These are phyloP conservation scores for Erpobdella octoculata DNA, from an alignment of 2,888 invertebrate species.

Conservation along the genomic window DNA sequence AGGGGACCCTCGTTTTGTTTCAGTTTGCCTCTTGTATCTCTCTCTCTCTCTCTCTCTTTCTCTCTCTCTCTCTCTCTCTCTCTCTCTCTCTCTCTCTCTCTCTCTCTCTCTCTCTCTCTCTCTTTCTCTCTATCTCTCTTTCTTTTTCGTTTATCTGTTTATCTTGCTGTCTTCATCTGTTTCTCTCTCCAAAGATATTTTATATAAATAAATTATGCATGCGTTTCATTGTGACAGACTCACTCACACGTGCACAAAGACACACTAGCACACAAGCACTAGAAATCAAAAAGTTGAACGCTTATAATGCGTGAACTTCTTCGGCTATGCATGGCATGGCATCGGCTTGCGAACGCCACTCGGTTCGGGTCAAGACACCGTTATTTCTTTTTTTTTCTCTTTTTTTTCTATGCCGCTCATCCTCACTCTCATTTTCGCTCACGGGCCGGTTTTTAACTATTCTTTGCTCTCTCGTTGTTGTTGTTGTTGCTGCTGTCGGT, in stretches of 20 bases:
- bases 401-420: neutral
- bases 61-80: slow-evolving; percentile 1
- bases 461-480: neutral
- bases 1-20: too few species aligned
- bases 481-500: neutral
- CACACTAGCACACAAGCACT: neutral
- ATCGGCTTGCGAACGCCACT: neutral
- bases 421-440: slow-evolving; percentile 5
- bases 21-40: too few species aligned
- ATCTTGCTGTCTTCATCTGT: neutral
- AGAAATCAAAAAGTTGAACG: too few species aligned
- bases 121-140: neutral
- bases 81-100: neutral
- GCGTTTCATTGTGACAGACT: slow-evolving; percentile 10
- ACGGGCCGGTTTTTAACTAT: neutral
- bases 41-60: too few species aligned
- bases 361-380: slow-evolving; percentile 10
- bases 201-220: too few species aligned
- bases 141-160: neutral
- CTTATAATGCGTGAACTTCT: too few species aligned
- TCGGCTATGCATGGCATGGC: neutral
- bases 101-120: neutral
- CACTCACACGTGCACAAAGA: slow-evolving; percentile 6
- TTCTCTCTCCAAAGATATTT: neutral
- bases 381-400: neutral